Base-by-base conservation (phyloP, 2,797 vertebrate species). In the Spea hammondii region DNA sequence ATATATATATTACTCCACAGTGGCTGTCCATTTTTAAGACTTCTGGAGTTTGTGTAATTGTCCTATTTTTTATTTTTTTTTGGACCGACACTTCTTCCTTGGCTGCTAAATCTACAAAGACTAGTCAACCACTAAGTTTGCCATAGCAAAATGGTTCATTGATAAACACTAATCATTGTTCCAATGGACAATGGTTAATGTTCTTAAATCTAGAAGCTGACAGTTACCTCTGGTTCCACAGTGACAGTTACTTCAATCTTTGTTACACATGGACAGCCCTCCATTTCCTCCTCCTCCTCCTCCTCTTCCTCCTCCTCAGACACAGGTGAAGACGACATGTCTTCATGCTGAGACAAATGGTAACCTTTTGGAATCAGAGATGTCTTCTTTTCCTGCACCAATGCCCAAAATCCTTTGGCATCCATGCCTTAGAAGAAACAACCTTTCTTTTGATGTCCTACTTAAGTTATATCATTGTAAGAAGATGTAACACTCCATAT, bases 361-460 rank as follows among this genome's bases (percentile, higher is more conserved):
- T 70, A 83, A 0, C 76, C 84, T 6, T 48, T 60, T 6, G 82
- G 80, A 46, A 83, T 74, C 10, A 83, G 62, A 10, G 65, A 13
- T 5, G 74, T 45, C 55, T 54, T n/a, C 51, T 83, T 83, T 65
- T 82, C 73, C 80, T 82, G 80, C 12, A 83, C 79, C 65, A 82
- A 64, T 11, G 74, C 14, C 82, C 74, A 83, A 71, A 80, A 75
- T 10, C 80, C 84, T 65, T 83, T 79, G 10, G 76, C 10, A 57
- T 78, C 78, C 77, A 82, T 70, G 6, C 13, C 11, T 48, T 48
- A 32, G n/a, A 8, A 6, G 50, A 44, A 4, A 13, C 53, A 14
- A 46, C 6, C 47, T 57, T 49, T 0, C 73, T 14, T 55, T 14
- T 50, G 14, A 62, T n/a, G 51, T 53, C 57, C 54, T 76, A 57